These are phyloP conservation scores for Butorides virescens DNA, from an alignment of 2,113 vertebrate genomes.

Conservation along the genomic window DNA sequence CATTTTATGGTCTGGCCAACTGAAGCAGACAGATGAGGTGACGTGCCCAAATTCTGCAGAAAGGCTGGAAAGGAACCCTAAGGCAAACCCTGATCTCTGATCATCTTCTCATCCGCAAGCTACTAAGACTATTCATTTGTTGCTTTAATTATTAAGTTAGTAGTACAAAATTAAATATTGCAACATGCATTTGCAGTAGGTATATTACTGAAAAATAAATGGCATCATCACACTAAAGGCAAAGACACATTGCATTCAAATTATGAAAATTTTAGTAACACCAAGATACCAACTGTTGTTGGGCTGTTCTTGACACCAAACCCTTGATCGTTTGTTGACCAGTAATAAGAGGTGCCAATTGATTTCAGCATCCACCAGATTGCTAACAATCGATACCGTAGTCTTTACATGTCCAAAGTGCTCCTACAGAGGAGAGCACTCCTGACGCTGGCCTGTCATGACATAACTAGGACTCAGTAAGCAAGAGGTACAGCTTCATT, in stretches of 20 bases:
- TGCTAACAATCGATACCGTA: rapidly evolving
- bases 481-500: neutral
- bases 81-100: neutral
- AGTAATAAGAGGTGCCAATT: neutral
- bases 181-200: neutral
- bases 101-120: neutral
- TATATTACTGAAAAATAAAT: neutral
- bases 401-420: rapidly evolving
- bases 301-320: neutral
- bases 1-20: neutral
- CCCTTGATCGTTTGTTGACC: neutral
- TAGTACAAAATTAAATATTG: neutral
- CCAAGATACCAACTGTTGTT: neutral
- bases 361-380: neutral
- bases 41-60: neutral
- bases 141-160: neutral
- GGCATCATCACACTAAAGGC: neutral
- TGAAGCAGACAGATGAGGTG: neutral
- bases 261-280: neutral
- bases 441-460: neutral
- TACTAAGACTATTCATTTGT: neutral
- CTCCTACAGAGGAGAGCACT: neutral
- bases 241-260: neutral
- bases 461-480: neutral
- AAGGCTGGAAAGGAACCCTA: neutral